Conservation (phyloP, 92 coral and sea anemone genomes). For the Anthopleura xanthogrammica region DNA sequence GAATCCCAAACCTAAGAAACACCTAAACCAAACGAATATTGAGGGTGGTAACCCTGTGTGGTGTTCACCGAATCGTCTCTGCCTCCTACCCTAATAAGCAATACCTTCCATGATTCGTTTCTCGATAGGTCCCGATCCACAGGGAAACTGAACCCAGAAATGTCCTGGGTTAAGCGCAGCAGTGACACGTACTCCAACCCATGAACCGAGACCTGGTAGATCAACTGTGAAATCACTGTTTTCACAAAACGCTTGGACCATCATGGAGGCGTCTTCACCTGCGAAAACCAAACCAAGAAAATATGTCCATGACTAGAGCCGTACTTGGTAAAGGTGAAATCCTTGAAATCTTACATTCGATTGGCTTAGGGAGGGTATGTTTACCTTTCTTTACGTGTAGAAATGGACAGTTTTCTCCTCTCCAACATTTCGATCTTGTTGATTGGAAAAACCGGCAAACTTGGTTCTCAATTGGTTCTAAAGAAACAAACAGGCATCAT, state of each 20-base stretch:
- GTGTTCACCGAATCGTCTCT: no score
- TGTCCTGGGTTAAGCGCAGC: conserved; percentile 95
- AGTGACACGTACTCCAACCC: conserved; percentile 93
- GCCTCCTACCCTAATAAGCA: not conserved
- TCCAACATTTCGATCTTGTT: conserved; percentile 78
- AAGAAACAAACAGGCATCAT: not conserved
- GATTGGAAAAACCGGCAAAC: conserved; percentile 66
- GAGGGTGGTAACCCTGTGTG: no score
- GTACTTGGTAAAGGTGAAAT: no score
- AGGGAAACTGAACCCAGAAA: conserved; percentile 97
- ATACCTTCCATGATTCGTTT: conserved; percentile 81
- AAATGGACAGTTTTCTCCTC: conserved; percentile 78
- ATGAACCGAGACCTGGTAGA: conserved; percentile 82
- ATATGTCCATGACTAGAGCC: not conserved
- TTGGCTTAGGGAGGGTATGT: not conserved
- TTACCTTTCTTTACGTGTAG: conserved; percentile 78
- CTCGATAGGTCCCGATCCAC: conserved; percentile 85
- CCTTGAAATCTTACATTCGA: no score
- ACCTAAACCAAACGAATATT: no score
- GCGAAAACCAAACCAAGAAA: not conserved
- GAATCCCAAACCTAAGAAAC: no score
- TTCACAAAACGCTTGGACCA: conserved; percentile 78
- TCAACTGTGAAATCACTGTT: conserved; percentile 66
- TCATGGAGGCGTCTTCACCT: conserved; percentile 56
- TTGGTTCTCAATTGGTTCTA: conserved; percentile 74